Evolutionary conservation across 2,113 vertebrate genomes (phyloP), one percentile per base, ranked within the genome.

Genomic region (Neofelis nebulosa): DNA sequence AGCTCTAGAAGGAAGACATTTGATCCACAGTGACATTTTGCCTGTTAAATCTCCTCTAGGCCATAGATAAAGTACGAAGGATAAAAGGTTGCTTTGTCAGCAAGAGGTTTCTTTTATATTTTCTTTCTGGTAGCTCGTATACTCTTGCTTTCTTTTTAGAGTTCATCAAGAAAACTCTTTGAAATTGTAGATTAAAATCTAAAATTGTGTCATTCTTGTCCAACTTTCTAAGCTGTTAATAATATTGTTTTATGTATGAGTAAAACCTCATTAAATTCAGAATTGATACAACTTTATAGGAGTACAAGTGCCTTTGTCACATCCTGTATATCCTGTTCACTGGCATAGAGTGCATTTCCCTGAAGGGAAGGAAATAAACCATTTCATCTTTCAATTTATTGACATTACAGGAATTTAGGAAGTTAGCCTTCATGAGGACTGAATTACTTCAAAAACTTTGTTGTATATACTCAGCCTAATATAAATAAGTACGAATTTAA

Each of bases 61-160:
- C 79, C 31, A 71, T n/a, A 80, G 82, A 90, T 87, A 91, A 91
- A 92, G 27, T 80, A 85, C 1, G 21, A 97, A 89, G 29, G 48
- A 93, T 94, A 83, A 96, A 97, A 95, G 38, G 0, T 94, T 93
- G 48, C 52, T 91, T 93, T 97, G 82, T 95, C 81, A 93, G 94
- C 71, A 86, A 93, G 73, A 52, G 9, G 2, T 65, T 92, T 89
- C 69, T 82, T 91, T 94, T 69, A 79, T 81, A 88, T 89, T 95
- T 93, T 41, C 63, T 89, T 97, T 85, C 29, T 80, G 27, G 29
- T 89, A 61, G 29, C 21, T 92, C 3, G 1, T 73, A 55, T 2
- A 92, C 7, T 55, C 23, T 79, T 92, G 29, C 12, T 66, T 93
- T 91, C n/a, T 74, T 79, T 94, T 96, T 57, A 91, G n/a, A 97